Evolutionary conservation across 30 jellyfish, hydroid and myxozoan genomes (phyloP).

Genomic region (Hydra vulgaris): DNA sequence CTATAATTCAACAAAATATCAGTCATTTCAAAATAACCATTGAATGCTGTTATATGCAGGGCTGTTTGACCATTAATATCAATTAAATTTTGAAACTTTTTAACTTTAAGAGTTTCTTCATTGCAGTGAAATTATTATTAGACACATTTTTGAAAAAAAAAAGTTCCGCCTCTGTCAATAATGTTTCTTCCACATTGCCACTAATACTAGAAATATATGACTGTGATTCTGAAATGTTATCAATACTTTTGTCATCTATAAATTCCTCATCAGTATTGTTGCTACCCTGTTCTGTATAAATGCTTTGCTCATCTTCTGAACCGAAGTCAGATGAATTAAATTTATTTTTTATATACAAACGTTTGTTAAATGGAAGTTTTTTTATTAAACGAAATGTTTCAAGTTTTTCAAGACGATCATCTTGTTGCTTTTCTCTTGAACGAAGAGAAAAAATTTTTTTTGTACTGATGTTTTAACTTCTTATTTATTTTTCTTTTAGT

Average conservation of each 20-base stretch:
- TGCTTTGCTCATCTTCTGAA: too few relatives aligned
- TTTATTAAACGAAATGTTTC: neutral
- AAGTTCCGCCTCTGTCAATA: neutral
- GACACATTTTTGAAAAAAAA: neutral
- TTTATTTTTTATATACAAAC: neutral
- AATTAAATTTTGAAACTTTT: neutral
- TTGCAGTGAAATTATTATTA: neutral
- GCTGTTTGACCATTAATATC: conserved; percentile 35
- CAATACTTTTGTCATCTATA: neutral
- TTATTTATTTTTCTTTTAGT: neutral
- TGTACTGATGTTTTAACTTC: neutral
- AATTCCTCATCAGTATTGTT: neutral
- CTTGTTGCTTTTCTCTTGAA: neutral
- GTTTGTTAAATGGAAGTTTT: neutral
- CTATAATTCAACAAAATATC: conserved; percentile 26
- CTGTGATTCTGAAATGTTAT: neutral
- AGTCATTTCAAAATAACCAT: conserved; percentile 25
- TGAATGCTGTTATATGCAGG: conserved; percentile 42
- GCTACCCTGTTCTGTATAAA: too few relatives aligned
- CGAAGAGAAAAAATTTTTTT: neutral
- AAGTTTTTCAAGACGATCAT: neutral
- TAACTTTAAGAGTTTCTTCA: neutral
- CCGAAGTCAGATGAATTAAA: neutral
- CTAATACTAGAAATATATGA: neutral
- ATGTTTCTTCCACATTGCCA: neutral